Conservation (phyloP, 2,113 vertebrate genomes). For the Siniperca chuatsi region DNA sequence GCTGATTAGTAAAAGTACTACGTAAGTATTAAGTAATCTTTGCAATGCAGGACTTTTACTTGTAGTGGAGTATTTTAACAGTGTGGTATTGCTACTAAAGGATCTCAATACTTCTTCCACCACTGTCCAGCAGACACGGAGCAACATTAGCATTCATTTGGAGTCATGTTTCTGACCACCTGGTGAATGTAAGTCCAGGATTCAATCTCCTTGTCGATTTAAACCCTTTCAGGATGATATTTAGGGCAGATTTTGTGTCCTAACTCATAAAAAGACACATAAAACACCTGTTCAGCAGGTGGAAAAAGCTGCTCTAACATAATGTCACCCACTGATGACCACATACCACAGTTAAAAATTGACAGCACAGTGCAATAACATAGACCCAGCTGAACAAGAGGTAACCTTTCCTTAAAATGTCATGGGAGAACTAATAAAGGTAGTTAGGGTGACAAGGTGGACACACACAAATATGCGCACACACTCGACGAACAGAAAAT, state of each 20-base stretch:
- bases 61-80: too few relatives aligned
- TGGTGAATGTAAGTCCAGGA: too few relatives aligned
- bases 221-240: too few relatives aligned
- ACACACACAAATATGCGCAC: neutral
- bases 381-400: conserved; percentile 16
- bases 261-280: neutral
- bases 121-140: too few relatives aligned
- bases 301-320: neutral
- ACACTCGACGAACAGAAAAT: neutral
- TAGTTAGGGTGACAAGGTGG: neutral
- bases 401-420: conserved; percentile 56
- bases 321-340: neutral
- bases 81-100: too few relatives aligned
- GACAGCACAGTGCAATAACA: neutral
- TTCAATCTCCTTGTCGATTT: neutral
- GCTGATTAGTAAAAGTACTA: too few relatives aligned
- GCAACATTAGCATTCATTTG: too few relatives aligned
- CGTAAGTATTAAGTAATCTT: too few relatives aligned
- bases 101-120: too few relatives aligned
- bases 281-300: neutral
- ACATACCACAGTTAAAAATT: neutral
- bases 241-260: neutral
- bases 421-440: conserved; percentile 25
- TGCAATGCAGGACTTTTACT: too few relatives aligned
- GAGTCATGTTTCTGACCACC: too few relatives aligned